Evolutionary conservation across 2,888 invertebrate genomes (phyloP).

Genomic region (Heteropelma amictum): DNA sequence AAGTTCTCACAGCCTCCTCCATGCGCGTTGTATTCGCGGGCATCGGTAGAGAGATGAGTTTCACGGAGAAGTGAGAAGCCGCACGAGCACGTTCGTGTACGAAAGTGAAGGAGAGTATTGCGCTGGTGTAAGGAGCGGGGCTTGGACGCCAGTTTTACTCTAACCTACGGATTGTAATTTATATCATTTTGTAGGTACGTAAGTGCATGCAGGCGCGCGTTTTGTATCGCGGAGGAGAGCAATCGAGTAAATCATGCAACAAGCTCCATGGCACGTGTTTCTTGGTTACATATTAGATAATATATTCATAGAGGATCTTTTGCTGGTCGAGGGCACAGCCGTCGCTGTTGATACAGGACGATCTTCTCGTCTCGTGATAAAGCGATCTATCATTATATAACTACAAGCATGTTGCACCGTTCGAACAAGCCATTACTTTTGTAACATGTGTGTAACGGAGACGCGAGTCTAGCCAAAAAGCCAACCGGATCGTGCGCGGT

Average conservation of each 20-base stretch:
- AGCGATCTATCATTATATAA: constrained; percentile 32
- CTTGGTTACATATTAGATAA: constrained; percentile 61
- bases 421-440: constrained; percentile 46
- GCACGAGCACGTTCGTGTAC: constrained; percentile 45
- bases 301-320: constrained; percentile 49
- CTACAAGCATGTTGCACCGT: constrained; percentile 11
- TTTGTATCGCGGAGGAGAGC: constrained; percentile 52
- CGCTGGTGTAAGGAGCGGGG: constrained; percentile 47
- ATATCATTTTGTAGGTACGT: constrained; percentile 42
- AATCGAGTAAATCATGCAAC: constrained; percentile 68
- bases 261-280: constrained; percentile 66
- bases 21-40: constrained; percentile 25
- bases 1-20: constrained; percentile 1
- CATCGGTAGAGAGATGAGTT: constrained; percentile 34
- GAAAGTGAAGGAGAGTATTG: constrained; percentile 53
- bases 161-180: constrained; percentile 58
- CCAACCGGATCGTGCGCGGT: too few species aligned
- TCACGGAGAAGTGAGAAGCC: constrained; percentile 1
- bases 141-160: constrained; percentile 51
- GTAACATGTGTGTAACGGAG: constrained; percentile 19
- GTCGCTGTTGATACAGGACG: constrained; percentile 27
- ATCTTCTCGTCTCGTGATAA: constrained; percentile 16
- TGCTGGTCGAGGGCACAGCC: constrained; percentile 27
- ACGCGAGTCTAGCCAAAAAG: constrained; percentile 24
- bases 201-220: constrained; percentile 49